Conservation (phyloP, 1,140 invertebrate species). For the Phymastichus coffea region DNA sequence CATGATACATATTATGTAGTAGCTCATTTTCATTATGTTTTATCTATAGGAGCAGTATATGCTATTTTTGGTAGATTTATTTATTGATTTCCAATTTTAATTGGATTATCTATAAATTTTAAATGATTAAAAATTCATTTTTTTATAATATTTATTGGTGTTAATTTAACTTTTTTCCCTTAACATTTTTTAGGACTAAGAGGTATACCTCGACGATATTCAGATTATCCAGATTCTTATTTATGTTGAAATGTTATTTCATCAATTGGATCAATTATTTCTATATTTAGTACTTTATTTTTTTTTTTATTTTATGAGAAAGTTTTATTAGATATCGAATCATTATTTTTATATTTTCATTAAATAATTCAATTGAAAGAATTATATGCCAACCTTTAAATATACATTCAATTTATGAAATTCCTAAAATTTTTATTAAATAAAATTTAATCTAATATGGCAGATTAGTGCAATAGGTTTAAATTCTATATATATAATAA, state of each 20-base stretch:
- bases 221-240: conserved; percentile 70
- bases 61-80: conserved; percentile 69
- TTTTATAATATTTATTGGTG: conserved; percentile 64
- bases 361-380: not conserved
- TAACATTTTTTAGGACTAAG: conserved; percentile 74
- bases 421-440: conserved; percentile 37
- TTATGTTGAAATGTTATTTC: conserved; percentile 66
- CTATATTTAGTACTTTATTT: conserved; percentile 56
- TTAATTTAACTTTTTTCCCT: conserved; percentile 76
- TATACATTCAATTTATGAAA: not conserved
- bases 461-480: conserved; percentile 53
- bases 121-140: conserved; percentile 63
- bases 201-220: conserved; percentile 72
- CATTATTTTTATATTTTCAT: not conserved
- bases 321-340: conserved; percentile 43
- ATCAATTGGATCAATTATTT: conserved; percentile 64
- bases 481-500: conserved; percentile 62
- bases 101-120: conserved; percentile 59
- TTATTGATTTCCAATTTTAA: conserved; percentile 67
- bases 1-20: conserved; percentile 79
- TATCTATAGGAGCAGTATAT: conserved; percentile 70
- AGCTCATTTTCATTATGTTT: conserved; percentile 72
- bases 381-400: not conserved
- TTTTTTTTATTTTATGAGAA: conserved; percentile 62
- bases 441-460: conserved; percentile 49